phyloP scores from a whole-genome alignment of 1,140 invertebrate genomes.

The Odontomachus brunneus region DNA sequence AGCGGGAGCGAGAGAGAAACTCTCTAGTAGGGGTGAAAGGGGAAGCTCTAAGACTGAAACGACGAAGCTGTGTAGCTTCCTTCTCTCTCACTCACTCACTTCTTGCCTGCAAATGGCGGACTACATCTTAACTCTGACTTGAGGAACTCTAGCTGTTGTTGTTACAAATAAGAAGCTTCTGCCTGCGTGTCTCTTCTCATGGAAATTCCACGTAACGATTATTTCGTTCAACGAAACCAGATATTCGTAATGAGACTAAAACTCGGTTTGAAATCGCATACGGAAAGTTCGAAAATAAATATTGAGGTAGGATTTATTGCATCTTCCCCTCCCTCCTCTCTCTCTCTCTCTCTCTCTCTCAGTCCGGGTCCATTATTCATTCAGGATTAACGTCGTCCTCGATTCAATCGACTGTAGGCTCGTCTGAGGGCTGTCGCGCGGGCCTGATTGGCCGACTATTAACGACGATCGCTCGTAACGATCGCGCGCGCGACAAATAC shows the following conservation, averaged over 20 bases:
- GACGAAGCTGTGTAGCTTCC: no score
- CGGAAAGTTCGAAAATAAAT: constrained; percentile 9
- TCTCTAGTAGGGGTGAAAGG: no score
- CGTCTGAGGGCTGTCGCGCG: constrained; percentile 26
- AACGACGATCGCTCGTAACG: constrained; percentile 67
- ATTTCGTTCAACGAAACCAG: neutral
- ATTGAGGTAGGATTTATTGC: neutral
- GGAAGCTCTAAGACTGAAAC: no score
- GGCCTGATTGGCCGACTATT: constrained; percentile 71
- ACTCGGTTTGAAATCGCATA: neutral
- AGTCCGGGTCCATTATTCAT: constrained; percentile 14
- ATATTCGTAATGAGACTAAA: neutral
- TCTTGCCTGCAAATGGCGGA: no score
- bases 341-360: no score
- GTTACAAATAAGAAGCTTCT: neutral
- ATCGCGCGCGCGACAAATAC: constrained; percentile 73
- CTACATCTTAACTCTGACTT: no score
- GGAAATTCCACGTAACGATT: neutral
- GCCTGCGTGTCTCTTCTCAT: no score
- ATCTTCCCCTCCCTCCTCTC: no score
- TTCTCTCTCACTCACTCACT: no score
- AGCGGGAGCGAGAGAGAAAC: no score
- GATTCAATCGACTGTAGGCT: constrained; percentile 51
- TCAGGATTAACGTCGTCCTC: constrained; percentile 15
- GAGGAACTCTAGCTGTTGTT: no score